Evolutionary conservation across 2,888 invertebrate species (phyloP).

Genomic region (Auanema sp.): DNA sequence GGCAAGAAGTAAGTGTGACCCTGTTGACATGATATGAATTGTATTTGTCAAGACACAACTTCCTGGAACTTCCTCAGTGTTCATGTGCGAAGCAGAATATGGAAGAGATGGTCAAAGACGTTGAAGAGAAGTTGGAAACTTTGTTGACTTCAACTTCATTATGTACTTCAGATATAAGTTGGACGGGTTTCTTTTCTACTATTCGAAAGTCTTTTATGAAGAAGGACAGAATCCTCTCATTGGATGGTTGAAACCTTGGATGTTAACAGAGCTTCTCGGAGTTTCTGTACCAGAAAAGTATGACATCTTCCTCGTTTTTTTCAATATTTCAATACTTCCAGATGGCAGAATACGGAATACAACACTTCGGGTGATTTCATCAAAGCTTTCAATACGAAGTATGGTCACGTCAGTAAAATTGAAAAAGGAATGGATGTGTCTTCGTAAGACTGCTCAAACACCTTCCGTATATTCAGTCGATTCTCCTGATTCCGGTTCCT

Average conservation of each 20-base stretch:
- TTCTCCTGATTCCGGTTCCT: too few species aligned
- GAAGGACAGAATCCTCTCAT: constrained; percentile 83
- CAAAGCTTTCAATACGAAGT: constrained; percentile 46
- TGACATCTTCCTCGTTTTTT: background rate
- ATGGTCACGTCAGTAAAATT: constrained; percentile 36
- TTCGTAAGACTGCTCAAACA: too few species aligned
- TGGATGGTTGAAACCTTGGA: constrained; percentile 78
- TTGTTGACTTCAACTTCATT: background rate
- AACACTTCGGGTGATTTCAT: constrained; percentile 44
- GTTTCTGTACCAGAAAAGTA: constrained; percentile 35
- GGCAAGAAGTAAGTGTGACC: constrained; percentile 2
- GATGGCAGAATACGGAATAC: constrained; percentile 12
- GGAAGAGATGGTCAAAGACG: constrained; percentile 35
- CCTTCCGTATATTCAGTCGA: too few species aligned
- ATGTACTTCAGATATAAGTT: constrained; percentile 65
- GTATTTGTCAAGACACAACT: constrained; percentile 62
- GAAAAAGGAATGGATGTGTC: constrained; percentile 2
- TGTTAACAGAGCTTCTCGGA: constrained; percentile 59
- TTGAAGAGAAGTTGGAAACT: background rate
- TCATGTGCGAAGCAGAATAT: constrained; percentile 58
- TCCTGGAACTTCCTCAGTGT: constrained; percentile 67
- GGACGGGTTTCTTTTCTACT: constrained; percentile 90
- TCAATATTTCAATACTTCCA: background rate
- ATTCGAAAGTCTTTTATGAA: constrained; percentile 76
- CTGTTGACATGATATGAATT: background rate